These are phyloP conservation scores for Lordiphosa fenestrarum DNA, from an alignment of 2,888 invertebrate genomes.

Conservation along the genomic window DNA sequence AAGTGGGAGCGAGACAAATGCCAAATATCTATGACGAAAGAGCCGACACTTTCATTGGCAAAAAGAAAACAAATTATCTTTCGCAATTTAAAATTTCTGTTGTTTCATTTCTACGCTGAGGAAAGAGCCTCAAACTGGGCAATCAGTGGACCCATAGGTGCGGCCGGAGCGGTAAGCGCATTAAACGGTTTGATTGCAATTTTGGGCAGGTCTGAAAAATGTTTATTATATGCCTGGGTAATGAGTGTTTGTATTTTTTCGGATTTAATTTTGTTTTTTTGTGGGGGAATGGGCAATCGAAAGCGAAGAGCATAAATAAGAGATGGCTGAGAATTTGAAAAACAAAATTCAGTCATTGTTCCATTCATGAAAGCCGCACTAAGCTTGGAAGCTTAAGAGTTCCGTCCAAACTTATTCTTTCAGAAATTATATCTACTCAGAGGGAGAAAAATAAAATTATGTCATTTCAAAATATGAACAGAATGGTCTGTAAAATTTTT, in stretches of 20 bases:
- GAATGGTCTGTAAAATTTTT: no score
- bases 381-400: slow-evolving; percentile 8
- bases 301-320: slow-evolving; percentile 16
- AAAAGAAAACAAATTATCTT: background rate
- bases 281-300: slow-evolving; percentile 18
- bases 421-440: no score
- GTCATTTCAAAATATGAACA: no score
- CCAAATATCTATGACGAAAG: slow-evolving; percentile 35
- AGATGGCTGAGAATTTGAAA: slow-evolving; percentile 9
- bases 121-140: slow-evolving; percentile 42
- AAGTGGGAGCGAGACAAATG: slow-evolving; percentile 19
- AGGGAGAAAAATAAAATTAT: no score
- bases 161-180: slow-evolving; percentile 46
- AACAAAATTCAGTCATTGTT: slow-evolving; percentile 9
- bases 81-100: slow-evolving; percentile 8
- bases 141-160: slow-evolving; percentile 35
- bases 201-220: slow-evolving; percentile 30
- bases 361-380: slow-evolving; percentile 8
- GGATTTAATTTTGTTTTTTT: slow-evolving; percentile 35
- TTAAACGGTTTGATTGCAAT: slow-evolving; percentile 58
- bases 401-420: background rate
- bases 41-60: slow-evolving; percentile 43
- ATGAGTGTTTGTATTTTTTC: slow-evolving; percentile 38
- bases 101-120: slow-evolving; percentile 5
- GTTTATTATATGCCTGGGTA: slow-evolving; percentile 30